A percentile compares a stretch with the other conserved stretches of the same genome.
phyloP scores from a whole-genome alignment of 2,888 invertebrate genomes.

The Neria commutata region DNA sequence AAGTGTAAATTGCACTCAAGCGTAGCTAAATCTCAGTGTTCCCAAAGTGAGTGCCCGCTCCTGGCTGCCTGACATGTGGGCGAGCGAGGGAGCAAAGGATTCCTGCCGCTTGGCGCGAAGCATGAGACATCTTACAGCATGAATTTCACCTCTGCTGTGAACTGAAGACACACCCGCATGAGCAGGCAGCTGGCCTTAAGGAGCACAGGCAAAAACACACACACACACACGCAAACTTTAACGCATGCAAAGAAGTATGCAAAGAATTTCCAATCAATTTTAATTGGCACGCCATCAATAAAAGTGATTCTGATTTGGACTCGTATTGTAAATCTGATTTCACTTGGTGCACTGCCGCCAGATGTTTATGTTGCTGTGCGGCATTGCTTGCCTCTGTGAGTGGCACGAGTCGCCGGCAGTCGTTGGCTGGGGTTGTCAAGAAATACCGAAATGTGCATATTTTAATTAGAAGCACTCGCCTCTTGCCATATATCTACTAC shows the following conservation, averaged over 20 bases:
- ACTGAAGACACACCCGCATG: conserved; percentile 7
- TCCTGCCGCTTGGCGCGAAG: neutral
- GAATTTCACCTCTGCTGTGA: conserved; percentile 25
- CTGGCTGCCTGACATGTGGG: neutral
- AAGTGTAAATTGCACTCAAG: conserved; percentile 34
- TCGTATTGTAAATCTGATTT: too few species aligned
- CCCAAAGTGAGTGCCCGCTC: neutral
- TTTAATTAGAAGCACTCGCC: conserved; percentile 53
- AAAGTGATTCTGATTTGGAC: conserved; percentile 33
- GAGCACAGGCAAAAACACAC: neutral
- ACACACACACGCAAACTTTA: neutral
- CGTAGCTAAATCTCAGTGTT: conserved; percentile 8
- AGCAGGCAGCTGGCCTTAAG: neutral
- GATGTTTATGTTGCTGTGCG: neutral
- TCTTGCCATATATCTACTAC: conserved; percentile 48
- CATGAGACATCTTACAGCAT: conserved; percentile 5
- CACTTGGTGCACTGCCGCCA: neutral
- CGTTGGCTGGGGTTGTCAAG: conserved; percentile 27
- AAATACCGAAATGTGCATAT: conserved; percentile 54
- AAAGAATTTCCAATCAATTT: conserved; percentile 60
- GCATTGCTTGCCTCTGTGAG: neutral
- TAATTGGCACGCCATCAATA: conserved; percentile 60
- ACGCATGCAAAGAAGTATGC: conserved; percentile 45
- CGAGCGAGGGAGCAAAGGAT: conserved; percentile 9
- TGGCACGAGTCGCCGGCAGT: conserved; percentile 14